Evolutionary conservation across 1,140 invertebrate genomes (phyloP).

Genomic region (Drosophila fuyamai): DNA sequence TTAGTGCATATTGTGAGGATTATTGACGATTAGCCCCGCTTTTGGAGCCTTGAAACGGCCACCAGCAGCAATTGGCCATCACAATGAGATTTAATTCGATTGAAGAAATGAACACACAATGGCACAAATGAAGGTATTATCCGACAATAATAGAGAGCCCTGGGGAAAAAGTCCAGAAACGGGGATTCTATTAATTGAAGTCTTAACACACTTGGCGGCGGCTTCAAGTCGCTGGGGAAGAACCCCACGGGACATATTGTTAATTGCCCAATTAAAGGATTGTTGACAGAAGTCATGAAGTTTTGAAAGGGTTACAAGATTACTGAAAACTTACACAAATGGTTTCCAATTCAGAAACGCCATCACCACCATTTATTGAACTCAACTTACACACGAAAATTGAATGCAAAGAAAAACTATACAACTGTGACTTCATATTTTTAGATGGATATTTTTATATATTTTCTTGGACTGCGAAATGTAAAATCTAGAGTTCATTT

Average conservation of each 20-base stretch:
- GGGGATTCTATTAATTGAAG: slow-evolving; percentile 70
- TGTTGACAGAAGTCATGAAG: slow-evolving; percentile 27
- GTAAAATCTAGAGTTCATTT: too few species aligned
- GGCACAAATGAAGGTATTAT: slow-evolving; percentile 61
- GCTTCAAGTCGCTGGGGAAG: slow-evolving; percentile 4
- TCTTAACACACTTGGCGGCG: slow-evolving; percentile 20
- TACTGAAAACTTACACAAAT: slow-evolving; percentile 6
- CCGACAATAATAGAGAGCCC: slow-evolving; percentile 46
- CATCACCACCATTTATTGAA: neutral
- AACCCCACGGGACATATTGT: slow-evolving; percentile 22
- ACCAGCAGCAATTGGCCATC: slow-evolving; percentile 56
- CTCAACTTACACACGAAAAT: too few species aligned
- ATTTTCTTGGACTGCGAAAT: too few species aligned
- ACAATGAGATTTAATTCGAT: slow-evolving; percentile 76
- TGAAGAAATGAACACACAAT: slow-evolving; percentile 60
- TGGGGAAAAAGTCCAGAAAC: slow-evolving; percentile 34
- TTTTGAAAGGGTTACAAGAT: slow-evolving; percentile 30
- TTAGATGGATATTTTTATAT: too few species aligned
- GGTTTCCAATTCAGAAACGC: neutral
- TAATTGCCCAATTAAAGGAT: slow-evolving; percentile 37
- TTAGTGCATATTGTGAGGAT: neutral
- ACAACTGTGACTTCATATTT: too few species aligned
- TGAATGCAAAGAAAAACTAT: too few species aligned
- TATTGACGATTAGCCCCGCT: slow-evolving; percentile 7
- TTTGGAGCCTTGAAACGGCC: slow-evolving; percentile 53